Evolutionary conservation across 2,797 vertebrate species (phyloP), one percentile per base, ranked within the genome.

Genomic region (Acanthopagrus latus): DNA sequence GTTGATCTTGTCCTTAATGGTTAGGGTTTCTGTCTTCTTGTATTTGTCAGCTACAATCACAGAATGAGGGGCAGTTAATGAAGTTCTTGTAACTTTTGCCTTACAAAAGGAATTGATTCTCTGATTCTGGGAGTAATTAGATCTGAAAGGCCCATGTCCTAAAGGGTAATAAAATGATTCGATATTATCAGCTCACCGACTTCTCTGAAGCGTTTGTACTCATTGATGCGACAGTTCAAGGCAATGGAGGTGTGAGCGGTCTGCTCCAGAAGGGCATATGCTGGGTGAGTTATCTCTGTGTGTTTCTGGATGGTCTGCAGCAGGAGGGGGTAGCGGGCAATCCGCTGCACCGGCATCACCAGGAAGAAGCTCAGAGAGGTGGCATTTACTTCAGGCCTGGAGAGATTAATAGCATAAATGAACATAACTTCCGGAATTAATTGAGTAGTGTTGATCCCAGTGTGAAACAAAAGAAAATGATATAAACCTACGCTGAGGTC

Each of bases 201-300:
- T 97, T 99, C 98, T 86, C 96, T 93, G 93, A 95, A 96, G 85
- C 97, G 96, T 56, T 99, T 99, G 93, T 98, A 96, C 88, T 99
- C 98, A 0, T 99, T 99, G 94, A 99, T 99, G 82, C 95, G 96
- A 86, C 93, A 89, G 47, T 98, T 99, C 67, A 98, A 84, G 21
- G 96, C 96, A 57, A 96, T 74, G 81, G 98, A 94, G 64, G 95
- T 91, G 23, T 91, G 91, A 2, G 91, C 89, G 0, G 97, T 95
- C 46, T 91, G 92, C 88, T 96, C 94, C 86, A 99, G 93, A 9
- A 93, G 88, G 0, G 76, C 21, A 41, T 95, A 95, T 4, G 95
- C 94, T 0, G 91, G 94, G 92, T 95, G 88, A 0, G 64, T 62
- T 1, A 68, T 64, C 0, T 94, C 93, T 0, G 96, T 97, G 89